Conservation (phyloP, 2,113 vertebrate genomes). For the Oriolus oriolus region DNA sequence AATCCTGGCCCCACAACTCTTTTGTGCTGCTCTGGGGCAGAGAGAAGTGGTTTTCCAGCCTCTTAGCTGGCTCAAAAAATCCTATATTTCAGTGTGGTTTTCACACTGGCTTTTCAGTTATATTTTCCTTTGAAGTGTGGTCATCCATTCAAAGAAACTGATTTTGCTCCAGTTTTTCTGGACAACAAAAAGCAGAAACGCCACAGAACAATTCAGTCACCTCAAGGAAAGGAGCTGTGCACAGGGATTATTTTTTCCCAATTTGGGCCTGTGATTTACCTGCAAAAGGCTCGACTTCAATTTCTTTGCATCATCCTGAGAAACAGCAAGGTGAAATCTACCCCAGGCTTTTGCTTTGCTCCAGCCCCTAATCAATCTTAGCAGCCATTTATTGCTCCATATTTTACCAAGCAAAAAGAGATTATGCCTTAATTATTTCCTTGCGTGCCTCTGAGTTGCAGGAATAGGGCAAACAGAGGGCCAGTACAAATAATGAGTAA, state of each 20-base stretch:
- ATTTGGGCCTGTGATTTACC: neutral
- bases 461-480: neutral
- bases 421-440: conserved; percentile 32
- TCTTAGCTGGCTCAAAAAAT: neutral
- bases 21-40: neutral
- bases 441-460: neutral
- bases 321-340: neutral
- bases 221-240: neutral
- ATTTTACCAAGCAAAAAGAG: conserved; percentile 20
- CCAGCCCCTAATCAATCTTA: neutral
- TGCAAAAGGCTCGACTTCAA: neutral
- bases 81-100: neutral
- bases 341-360: neutral
- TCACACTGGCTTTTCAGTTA: neutral
- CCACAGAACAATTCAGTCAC: neutral
- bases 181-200: neutral
- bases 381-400: conserved; percentile 7
- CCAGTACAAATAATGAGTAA: neutral
- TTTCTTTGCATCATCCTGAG: neutral
- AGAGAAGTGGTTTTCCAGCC: neutral
- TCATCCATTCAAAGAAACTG: neutral
- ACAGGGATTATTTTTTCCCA: neutral
- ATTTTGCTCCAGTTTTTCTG: neutral
- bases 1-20: neutral
- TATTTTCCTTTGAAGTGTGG: neutral